Evolutionary conservation across 2,797 vertebrate genomes (phyloP), one percentile per base, ranked within the genome.

Genomic region (Pampus argenteus): DNA sequence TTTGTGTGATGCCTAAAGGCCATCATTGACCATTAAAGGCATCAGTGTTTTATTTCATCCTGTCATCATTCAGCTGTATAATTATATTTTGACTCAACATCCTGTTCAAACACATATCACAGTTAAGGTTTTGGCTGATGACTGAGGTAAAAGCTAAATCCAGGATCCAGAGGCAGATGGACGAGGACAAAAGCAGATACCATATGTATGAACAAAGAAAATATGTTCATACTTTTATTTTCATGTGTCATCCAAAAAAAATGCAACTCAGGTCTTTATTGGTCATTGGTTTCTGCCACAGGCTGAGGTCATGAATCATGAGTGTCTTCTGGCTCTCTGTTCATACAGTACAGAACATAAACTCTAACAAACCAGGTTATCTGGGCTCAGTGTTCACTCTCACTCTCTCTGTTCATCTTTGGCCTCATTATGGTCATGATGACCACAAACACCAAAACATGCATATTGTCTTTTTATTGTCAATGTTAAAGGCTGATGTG

Each of bases 151-250:
- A 56, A 14, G 40, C 10, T 26, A 5, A 45, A 67, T 56, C 23
- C 40, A 55, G 29, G 31, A 42, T 50, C 17, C 50, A 31, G 26
- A 29, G 59, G 50, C 66, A 82, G 71, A 71, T 75, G 71, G 75
- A 28, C 1, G 34, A 11, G 9, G 40, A 44, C 6, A 17, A 40
- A 15, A 14, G 34, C 34, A 40, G 38, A 40, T 40, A 2, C 1
- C 6, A 17, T 40, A 6, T 40, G 15, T 40, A 17, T 40, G 14
- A 40, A 17, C 38, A 17, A 14, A 40, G 17, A 40, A 40, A 40
- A 40, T 40, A 17, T 40, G 1, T 14, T 17, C 38, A 40, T 40
- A 17, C 38, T 15, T 29, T 29, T 29, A 29, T 29, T 29, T 6
- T 29, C 28, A 29, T 29, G 28, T 29, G 28, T 29, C 28, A 29